A percentile compares a stretch with the other conserved stretches of the same genome.
phyloP scores from a whole-genome alignment of 2,113 vertebrate species.

The Aramus guarauna region DNA sequence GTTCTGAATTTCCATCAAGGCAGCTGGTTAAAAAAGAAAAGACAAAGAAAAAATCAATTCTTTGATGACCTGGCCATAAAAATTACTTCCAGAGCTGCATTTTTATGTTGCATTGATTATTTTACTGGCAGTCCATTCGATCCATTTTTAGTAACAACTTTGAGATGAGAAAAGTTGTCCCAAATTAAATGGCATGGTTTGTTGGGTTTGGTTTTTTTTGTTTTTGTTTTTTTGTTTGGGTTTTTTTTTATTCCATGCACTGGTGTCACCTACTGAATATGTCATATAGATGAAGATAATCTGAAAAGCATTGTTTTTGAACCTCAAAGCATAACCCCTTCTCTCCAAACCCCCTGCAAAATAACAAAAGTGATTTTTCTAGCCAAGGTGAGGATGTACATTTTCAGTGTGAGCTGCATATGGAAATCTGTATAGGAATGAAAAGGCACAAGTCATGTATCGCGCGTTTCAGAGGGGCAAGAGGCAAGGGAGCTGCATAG shows the following conservation, averaged over 20 bases:
- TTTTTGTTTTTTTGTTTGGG: too few species aligned
- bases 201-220: too few species aligned
- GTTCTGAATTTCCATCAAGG: background rate
- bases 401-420: background rate
- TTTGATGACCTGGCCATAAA: background rate
- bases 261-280: background rate
- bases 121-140: background rate
- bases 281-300: background rate
- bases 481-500: background rate
- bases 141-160: background rate
- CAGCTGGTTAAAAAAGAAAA: background rate
- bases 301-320: background rate
- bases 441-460: background rate
- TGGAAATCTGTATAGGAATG: background rate
- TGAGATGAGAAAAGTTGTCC: background rate
- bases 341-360: background rate
- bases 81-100: background rate
- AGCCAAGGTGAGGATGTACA: fast-evolving
- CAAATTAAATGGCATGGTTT: background rate
- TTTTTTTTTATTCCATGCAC: background rate
- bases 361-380: background rate
- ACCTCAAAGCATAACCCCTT: background rate
- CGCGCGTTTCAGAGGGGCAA: background rate
- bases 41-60: background rate
- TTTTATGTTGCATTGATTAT: background rate